Percentiles rank a stretch among this genome's conserved stretches.
Conservation (phyloP, 2,113 vertebrate genomes). For the Gulo gulo region DNA sequence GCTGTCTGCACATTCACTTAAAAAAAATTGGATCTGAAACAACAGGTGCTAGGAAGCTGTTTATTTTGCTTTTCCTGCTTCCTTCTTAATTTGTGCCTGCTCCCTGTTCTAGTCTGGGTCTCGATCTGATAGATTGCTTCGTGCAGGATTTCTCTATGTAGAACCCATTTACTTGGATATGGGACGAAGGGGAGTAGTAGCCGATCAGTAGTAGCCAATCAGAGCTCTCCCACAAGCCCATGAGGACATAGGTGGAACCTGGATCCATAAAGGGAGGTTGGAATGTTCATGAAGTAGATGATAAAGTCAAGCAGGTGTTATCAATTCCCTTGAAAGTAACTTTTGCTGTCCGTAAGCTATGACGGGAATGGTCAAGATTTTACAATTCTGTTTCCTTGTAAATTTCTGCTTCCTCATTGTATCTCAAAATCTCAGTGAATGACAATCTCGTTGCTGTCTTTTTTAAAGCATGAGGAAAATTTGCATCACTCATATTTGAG, state of each 20-base stretch:
- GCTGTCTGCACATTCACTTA: not conserved
- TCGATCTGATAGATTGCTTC: not conserved
- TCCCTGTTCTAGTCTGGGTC: not conserved
- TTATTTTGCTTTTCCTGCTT: not conserved
- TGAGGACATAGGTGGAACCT: not conserved
- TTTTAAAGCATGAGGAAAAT: slow-evolving; percentile 8
- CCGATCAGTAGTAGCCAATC: not conserved
- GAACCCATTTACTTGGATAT: not conserved
- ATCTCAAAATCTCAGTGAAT: not conserved
- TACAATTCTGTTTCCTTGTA: not conserved
- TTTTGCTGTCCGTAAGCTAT: not conserved
- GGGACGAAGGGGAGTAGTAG: not conserved
- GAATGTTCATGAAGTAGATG: not conserved
- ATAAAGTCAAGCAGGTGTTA: not conserved
- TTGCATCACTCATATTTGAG: not conserved
- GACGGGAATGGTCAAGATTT: not conserved
- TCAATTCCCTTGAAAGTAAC: not conserved
- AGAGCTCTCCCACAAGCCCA: not conserved
- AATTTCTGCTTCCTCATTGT: not conserved
- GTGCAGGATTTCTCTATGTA: not conserved
- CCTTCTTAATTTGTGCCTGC: not conserved
- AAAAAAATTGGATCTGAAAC: not conserved
- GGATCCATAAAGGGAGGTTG: not conserved
- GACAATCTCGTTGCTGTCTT: not conserved
- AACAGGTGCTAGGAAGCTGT: not conserved